Conservation (phyloP, 2,113 vertebrate genomes). For the Psophia crepitans region DNA sequence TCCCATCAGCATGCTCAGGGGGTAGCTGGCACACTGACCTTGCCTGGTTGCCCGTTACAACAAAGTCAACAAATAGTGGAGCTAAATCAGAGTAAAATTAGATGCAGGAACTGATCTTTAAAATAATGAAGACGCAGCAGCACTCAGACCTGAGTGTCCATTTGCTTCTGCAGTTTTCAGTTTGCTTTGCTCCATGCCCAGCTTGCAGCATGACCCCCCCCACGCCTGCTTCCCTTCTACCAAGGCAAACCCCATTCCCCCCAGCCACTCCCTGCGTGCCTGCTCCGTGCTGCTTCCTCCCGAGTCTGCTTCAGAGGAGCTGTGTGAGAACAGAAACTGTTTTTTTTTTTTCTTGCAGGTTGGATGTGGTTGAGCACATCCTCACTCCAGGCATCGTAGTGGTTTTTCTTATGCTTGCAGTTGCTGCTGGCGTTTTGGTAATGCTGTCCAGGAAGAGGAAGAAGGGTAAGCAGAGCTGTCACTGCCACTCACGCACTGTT, state of each 20-base stretch:
- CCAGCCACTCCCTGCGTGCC: fast-evolving
- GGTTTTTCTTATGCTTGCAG: background rate
- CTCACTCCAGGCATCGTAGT: background rate
- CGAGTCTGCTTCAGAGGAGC: fast-evolving
- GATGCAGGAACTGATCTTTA: background rate
- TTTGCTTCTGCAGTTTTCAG: background rate
- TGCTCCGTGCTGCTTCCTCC: background rate
- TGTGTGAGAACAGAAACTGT: background rate
- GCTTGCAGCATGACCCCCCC: background rate
- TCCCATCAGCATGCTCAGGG: background rate
- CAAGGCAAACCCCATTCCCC: background rate
- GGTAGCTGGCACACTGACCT: fast-evolving
- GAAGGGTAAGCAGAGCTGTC: background rate
- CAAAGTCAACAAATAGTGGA: background rate
- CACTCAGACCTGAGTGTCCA: fast-evolving
- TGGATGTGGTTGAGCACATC: background rate
- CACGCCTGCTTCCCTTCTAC: background rate
- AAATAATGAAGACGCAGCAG: background rate
- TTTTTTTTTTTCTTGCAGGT: background rate
- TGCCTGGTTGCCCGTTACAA: background rate
- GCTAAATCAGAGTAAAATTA: background rate
- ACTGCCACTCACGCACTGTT: background rate
- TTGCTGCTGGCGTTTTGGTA: background rate
- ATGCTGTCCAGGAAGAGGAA: background rate
- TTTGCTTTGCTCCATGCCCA: background rate